Base-by-base conservation (phyloP, 2,797 vertebrate species). In the Megaceryle alcyon region DNA sequence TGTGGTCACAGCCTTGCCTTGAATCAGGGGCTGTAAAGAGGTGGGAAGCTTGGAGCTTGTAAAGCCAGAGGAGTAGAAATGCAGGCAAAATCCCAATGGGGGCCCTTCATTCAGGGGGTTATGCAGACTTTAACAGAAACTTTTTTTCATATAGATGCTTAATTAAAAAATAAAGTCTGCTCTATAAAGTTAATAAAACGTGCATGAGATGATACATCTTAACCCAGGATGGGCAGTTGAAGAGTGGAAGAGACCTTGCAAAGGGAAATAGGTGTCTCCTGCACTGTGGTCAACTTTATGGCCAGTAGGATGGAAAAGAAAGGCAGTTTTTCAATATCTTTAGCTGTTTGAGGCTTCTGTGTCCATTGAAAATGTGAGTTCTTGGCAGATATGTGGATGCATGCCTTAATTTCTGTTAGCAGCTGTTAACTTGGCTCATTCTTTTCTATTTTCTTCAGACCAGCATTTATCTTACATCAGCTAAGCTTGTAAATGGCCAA, bases 131-230 rank as follows among this genome's bases (percentile, higher is more conserved):
- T 1, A 43, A 31, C 18, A 84, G 54, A 41, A 64, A 16, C 28
- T 53, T 28, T 28, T 51, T 28, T 53, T 17, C 49, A 53, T 53
- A 29, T 53, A 53, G 49, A 53, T 28, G 26, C 49, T 10, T 53
- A 53, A 53, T 53, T 29, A 53, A 28, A 53, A 53, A 53, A 53
- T 28, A 53, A 51, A 51, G 49, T 53, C 26, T 54, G 29, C 28
- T 31, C 7, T 54, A 31, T 31, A 16, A 54, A 31, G 28, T 31
- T 29, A 54, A 18, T 69, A 19, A 69, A 13, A 37, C 7, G 4
- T 0, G 2, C 22, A 10, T 29, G 3, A 44, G 37, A 4, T 59
- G 56, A 29, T 68, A 3, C 5, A 3, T 39, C 31, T 18, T 54
- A 51, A 21, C 29, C 14, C 16, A 21, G 20, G 49, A 11, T 25